These are phyloP conservation scores for Neoarius graeffei DNA, from an alignment of 2,113 vertebrate species.

Conservation along the genomic window DNA sequence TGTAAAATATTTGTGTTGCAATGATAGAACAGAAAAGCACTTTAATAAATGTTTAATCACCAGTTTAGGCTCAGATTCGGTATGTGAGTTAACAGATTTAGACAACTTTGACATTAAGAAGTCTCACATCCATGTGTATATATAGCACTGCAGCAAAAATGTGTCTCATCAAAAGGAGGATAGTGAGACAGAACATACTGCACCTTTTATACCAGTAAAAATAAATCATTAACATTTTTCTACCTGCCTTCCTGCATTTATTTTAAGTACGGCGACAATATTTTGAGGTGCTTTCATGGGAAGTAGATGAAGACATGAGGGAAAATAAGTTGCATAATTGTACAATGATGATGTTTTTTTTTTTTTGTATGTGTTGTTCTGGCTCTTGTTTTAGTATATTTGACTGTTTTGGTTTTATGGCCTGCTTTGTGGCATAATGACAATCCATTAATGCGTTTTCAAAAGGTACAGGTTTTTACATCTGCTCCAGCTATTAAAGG, in stretches of 20 bases:
- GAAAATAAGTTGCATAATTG: not conserved
- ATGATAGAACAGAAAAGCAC: slow-evolving; percentile 78
- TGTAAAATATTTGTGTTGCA: slow-evolving; percentile 79
- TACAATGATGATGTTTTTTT: not conserved
- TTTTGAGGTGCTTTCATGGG: slow-evolving; percentile 52
- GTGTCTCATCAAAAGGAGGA: slow-evolving; percentile 68
- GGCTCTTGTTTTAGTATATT: not conserved
- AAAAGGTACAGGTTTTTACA: not conserved
- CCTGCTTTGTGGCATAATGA: slow-evolving; percentile 7
- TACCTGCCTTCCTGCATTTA: slow-evolving; percentile 57
- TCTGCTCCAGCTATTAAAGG: not conserved
- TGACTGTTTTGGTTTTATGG: not conserved
- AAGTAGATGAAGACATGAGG: not conserved
- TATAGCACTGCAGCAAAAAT: slow-evolving; percentile 68
- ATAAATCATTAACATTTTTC: slow-evolving; percentile 83
- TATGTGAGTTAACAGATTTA: slow-evolving; percentile 72
- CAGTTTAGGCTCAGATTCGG: slow-evolving; percentile 75
- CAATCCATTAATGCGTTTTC: not conserved
- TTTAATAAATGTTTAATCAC: slow-evolving; percentile 85
- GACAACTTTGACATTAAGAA: slow-evolving; percentile 61
- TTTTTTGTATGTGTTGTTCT: not conserved
- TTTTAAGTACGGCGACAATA: slow-evolving; percentile 5
- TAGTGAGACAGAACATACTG: slow-evolving; percentile 70
- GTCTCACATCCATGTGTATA: slow-evolving; percentile 75
- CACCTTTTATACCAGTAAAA: slow-evolving; percentile 83